Evolutionary conservation across 2,888 invertebrate species (phyloP).

Genomic region (Ecdyonurus torrentis): DNA sequence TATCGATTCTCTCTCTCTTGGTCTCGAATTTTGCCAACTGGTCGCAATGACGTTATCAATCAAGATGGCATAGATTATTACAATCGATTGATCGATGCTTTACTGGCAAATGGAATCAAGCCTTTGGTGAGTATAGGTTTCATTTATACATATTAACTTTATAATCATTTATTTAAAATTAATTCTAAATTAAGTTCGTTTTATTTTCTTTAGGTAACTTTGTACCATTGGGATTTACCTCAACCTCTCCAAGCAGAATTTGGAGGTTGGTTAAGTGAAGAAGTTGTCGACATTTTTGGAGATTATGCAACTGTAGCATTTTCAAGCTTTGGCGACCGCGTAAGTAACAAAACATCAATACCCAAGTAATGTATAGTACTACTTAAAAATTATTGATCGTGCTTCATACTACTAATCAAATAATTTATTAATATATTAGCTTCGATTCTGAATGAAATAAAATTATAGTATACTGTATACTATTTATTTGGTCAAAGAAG

Average conservation of each 20-base stretch:
- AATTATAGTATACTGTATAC: no score
- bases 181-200: no score
- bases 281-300: conserved; percentile 42
- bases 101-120: conserved; percentile 37
- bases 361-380: no score
- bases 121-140: conserved; percentile 41
- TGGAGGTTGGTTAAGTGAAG: conserved; percentile 50
- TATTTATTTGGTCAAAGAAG: no score
- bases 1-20: conserved; percentile 62
- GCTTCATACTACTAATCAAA: no score
- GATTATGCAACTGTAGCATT: conserved; percentile 43
- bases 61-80: conserved; percentile 57
- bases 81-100: conserved; percentile 51
- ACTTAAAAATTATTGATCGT: no score
- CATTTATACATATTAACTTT: no score
- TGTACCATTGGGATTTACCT: conserved; percentile 37
- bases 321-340: conserved; percentile 41
- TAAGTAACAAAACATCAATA: conserved; percentile 7
- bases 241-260: conserved; percentile 29
- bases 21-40: conserved; percentile 56
- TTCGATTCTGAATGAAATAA: no score
- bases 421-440: no score
- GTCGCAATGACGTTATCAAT: conserved; percentile 46
- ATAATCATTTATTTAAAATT: no score
- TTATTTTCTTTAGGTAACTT: conserved; percentile 28